These are phyloP conservation scores for Anthopleura xanthogrammica DNA, from an alignment of 92 coral and sea anemone genomes.

Conservation along the genomic window DNA sequence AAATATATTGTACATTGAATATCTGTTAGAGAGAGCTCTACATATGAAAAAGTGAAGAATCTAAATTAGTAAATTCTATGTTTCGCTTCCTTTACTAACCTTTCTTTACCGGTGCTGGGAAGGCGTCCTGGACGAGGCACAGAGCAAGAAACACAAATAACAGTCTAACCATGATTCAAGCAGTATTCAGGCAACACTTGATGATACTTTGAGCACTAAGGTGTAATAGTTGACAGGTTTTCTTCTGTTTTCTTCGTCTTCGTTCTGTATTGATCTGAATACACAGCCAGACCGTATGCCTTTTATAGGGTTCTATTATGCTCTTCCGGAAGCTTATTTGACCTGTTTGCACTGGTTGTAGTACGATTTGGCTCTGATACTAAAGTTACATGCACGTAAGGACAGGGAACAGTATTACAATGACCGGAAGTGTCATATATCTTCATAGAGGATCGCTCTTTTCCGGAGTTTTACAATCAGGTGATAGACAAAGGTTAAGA, in stretches of 20 bases:
- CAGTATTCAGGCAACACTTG: not conserved
- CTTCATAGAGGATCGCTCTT: too few relatives aligned
- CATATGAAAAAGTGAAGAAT: too few relatives aligned
- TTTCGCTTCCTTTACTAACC: too few relatives aligned
- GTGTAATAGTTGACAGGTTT: not conserved
- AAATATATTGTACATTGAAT: too few relatives aligned
- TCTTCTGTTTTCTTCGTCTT: not conserved
- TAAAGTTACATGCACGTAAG: not conserved
- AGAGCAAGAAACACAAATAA: not conserved
- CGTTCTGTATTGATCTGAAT: constrained; percentile 1
- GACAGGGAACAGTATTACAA: not conserved
- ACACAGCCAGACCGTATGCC: not conserved
- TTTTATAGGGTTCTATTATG: not conserved
- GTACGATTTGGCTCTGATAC: not conserved
- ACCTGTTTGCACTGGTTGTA: not conserved
- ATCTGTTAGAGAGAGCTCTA: too few relatives aligned
- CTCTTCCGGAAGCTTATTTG: not conserved
- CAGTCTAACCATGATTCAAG: constrained; percentile 3
- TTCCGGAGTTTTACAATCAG: too few relatives aligned
- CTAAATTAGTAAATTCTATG: too few relatives aligned
- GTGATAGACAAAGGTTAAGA: too few relatives aligned
- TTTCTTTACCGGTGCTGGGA: constrained; percentile 1
- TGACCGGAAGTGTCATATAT: too few relatives aligned
- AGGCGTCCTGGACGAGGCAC: not conserved
- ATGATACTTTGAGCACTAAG: not conserved